Evolutionary conservation across 2,113 vertebrate genomes (phyloP), one percentile per base, ranked within the genome.

Genomic region (Colinus virginianus): DNA sequence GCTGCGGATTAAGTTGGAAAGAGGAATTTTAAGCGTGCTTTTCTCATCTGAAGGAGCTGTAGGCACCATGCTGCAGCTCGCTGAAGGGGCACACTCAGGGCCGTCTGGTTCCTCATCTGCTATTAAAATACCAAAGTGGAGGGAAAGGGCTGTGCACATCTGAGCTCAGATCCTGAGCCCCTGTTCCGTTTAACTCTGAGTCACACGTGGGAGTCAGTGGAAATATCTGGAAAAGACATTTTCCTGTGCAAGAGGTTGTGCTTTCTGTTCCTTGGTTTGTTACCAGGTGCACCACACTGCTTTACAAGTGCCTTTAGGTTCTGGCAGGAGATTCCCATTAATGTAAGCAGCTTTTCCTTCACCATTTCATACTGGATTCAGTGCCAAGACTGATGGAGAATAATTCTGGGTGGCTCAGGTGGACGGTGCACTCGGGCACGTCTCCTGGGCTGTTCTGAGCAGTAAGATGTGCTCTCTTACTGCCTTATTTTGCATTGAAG

Each of bases 11-110:
- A 43, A 95, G 78, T 94, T 90, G 46, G 70, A 88, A 96, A 95
- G 42, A 63, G 67, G 55, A 94, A 94, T 96, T 94, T 94, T 83
- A 69, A 94, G 78, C 75, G 64, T 76, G 84, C 56, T 82, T 95
- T 86, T 96, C 74, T 95, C 56, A 49, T 56, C 83, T 84, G 76
- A 58, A 90, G 78, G 71, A 87, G 62, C 78, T 86, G 74, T 9
- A 55, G 42, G 64, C 22, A 17, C 86, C 94, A 59, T 75, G 28
- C 49, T 84, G 80, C 90, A 88, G 93, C 78, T 92, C 80, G 78
- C 94, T 96, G 82, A 93, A 91, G 96, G 76, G 87, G 71, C 78
- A 84, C 75, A 64, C 51, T 86, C 32, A 61, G 64, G 55, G 67
- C 72, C 32, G 21, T 22, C 40, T n/a, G 56, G 38, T 94, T 95